Base-by-base conservation (phyloP, 2,888 invertebrate genomes). In the Xestia ashworthii region DNA sequence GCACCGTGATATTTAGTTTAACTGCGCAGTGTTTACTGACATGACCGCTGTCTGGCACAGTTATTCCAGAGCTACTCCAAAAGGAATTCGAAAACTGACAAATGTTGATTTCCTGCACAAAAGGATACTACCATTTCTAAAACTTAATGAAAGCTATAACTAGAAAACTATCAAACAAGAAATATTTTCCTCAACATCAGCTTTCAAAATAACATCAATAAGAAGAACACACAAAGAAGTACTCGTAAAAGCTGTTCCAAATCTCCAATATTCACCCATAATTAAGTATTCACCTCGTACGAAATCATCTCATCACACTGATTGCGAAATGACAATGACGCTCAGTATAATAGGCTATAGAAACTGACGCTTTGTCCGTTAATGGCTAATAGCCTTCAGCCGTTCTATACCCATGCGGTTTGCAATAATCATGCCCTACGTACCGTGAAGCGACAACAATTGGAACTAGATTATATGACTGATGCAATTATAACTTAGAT, bases 361-460 rank as follows among this genome's bases (percentile, higher is more conserved):
- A 84, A 82, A 83, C 82, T 81, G 80, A 75, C 64, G 71, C 78
- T 80, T 83, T 85, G 86, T 82, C 76, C 85, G 81, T 62, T 82
- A 85, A 88, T 84, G 81, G 85, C 84, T 83, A 88, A 89, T 83
- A 82, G 84, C 76, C 60, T 83, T 70, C 78, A 82, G 64, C 41
- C 62, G 74, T 74, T 80, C 75, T 81, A 87, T 84, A 67, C 79
- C 58, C 69, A 78, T 82, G 78, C 72, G 82, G 70, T 68, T 76
- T 67, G 85, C 86, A 89, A 90, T 90, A 89, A 89, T 88, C 78
- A 80, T 82, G 69, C 77, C 79, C 81, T 62, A 71, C 78, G 80
- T 72, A 88, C 89, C 90, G 81, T 90, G 88, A 87, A 90, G 84
- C 82, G 83, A 64, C 82, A 83, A 88, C 90, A 89, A 90, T 89